Evolutionary conservation across 1,140 invertebrate species (phyloP), one percentile per base, ranked within the genome.

Genomic region (Polyergus mexicanus): DNA sequence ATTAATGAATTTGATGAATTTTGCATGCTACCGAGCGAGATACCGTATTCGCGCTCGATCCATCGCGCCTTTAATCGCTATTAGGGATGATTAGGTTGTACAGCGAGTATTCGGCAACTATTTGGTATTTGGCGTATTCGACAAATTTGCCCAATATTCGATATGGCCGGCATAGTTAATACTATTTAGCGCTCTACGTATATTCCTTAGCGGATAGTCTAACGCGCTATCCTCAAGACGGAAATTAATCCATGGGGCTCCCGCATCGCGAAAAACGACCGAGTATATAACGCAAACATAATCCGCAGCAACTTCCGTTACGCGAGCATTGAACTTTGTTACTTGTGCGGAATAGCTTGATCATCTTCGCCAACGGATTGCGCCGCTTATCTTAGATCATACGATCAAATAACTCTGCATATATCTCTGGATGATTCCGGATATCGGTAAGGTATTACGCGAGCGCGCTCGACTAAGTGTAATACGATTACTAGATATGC

Each of bases 81-180:
- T 89, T 89, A 87, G 85, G 60, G 81, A 90, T 89, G 75, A 51
- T 51, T 51, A 51, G 47, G 47, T 6, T 51, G 47, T 51, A 51
- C 89, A 89, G 75, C 80, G 85, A 89, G 87, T 90, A 90, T 90
- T 90, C 88, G 54, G 80, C 80, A 90, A 90, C 85, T 90, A 89
- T 90, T 90, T 87, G 86, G 80, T 89, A 87, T 89, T 89, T 80
- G 69, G 68, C 85, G 71, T 90, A 87, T 89, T 90, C 78, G 68
- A 75, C 85, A 74, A 89, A 89, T 90, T 89, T 87, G 74, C 74
- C 80, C 80, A 87, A 89, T 90, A 85, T 69, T 89, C 88, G 41
- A 78, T 76, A 56, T 87, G 62, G 85, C 80, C 58, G 69, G 69
- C 56, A 83, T 84, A 81, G 86, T 89, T 81, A 78, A 83, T 72